Percentiles rank a stretch among this genome's conserved stretches.
Conservation (phyloP, 2,113 vertebrate genomes). For the Labeo rohita region DNA sequence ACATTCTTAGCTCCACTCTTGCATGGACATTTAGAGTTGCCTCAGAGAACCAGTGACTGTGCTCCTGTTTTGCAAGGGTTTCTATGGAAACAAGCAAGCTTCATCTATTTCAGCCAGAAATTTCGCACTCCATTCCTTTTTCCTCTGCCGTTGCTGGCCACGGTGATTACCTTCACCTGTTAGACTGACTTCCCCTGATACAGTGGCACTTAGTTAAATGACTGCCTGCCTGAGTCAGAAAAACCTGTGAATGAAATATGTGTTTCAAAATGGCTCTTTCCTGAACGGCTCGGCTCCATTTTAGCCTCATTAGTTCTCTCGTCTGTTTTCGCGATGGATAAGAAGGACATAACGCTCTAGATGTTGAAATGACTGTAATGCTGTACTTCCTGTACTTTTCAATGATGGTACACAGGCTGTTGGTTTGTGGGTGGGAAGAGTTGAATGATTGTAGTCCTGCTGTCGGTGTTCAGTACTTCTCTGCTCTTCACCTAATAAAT, state of each 20-base stretch:
- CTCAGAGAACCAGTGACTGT: constrained; percentile 61
- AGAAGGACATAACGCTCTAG: constrained; percentile 5
- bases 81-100: constrained; percentile 73
- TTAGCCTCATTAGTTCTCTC: constrained; percentile 19
- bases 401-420: neutral
- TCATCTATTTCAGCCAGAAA: constrained; percentile 70
- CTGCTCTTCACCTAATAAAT: neutral
- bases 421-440: neutral
- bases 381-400: neutral
- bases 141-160: constrained; percentile 59
- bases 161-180: constrained; percentile 66
- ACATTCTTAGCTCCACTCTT: constrained; percentile 54
- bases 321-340: neutral
- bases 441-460: neutral
- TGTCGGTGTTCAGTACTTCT: neutral
- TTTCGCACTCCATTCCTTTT: constrained; percentile 61
- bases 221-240: constrained; percentile 43
- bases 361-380: neutral
- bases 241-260: constrained; percentile 34
- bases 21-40: constrained; percentile 69
- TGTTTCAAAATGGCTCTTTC: constrained; percentile 32
- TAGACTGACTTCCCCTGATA: constrained; percentile 53
- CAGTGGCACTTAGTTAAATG: constrained; percentile 48
- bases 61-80: constrained; percentile 65
- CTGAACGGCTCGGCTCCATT: neutral